A percentile compares a stretch with the other conserved stretches of the same genome.
Conservation (phyloP, 2,888 invertebrate genomes). For the Endomychus coccineus region DNA sequence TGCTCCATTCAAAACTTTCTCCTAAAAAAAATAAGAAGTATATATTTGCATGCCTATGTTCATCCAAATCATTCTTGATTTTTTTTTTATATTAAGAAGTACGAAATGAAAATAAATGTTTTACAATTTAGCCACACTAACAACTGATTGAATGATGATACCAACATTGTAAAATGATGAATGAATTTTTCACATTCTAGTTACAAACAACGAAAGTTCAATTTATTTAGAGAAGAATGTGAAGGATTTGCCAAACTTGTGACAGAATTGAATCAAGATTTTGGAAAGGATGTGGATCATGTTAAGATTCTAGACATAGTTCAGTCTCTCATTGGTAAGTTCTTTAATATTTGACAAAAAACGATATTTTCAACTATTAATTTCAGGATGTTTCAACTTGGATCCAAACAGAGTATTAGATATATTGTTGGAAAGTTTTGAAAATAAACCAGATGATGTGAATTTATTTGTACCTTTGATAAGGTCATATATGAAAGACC, state of each 20-base stretch:
- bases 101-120: too few relatives aligned
- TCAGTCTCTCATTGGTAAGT: slow-evolving; percentile 83
- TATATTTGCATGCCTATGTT: too few relatives aligned
- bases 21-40: too few relatives aligned
- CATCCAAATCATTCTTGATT: too few relatives aligned
- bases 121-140: too few relatives aligned
- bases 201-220: slow-evolving; percentile 99
- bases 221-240: slow-evolving; percentile 96
- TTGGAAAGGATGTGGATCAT: slow-evolving; percentile 56
- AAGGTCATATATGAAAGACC: slow-evolving; percentile 81
- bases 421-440: slow-evolving; percentile 93
- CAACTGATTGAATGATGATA: too few relatives aligned
- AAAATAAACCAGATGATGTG: slow-evolving; percentile 72
- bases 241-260: slow-evolving; percentile 98
- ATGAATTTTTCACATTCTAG: too few relatives aligned
- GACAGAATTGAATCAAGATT: slow-evolving; percentile 85
- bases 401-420: slow-evolving; percentile 97
- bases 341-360: background rate
- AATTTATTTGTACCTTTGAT: slow-evolving; percentile 80
- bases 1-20: too few relatives aligned
- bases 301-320: slow-evolving; percentile 76
- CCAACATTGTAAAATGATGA: too few relatives aligned
- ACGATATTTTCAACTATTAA: slow-evolving; percentile 23
- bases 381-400: slow-evolving; percentile 94
- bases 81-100: too few relatives aligned